Conservation (phyloP, 2,113 vertebrate genomes). For the Recurvirostra avosetta region DNA sequence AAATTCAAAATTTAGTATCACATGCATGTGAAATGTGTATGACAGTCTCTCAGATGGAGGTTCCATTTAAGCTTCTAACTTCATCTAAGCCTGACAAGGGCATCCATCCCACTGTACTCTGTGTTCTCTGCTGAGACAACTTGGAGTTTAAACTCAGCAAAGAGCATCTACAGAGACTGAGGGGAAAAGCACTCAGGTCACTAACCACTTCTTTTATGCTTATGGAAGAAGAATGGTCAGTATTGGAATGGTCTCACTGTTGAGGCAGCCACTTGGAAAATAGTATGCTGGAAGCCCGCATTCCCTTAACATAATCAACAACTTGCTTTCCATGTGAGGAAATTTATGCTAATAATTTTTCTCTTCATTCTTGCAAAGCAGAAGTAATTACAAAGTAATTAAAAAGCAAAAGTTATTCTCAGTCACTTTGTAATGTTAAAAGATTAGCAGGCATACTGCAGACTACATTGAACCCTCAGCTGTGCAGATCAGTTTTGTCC, state of each 20-base stretch:
- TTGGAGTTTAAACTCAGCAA: neutral
- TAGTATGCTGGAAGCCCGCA: neutral
- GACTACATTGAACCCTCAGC: neutral
- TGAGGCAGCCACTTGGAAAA: neutral
- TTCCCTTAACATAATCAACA: neutral
- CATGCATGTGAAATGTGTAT: neutral
- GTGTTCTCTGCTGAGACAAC: neutral
- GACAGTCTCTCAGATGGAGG: neutral
- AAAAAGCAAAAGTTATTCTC: neutral
- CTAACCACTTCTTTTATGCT: neutral
- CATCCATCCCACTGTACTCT: too few species aligned
- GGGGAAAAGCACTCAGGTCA: neutral
- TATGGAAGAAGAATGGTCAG: neutral
- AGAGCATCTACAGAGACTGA: neutral
- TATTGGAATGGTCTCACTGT: neutral
- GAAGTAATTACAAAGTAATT: neutral
- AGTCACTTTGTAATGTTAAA: neutral
- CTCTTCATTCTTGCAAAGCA: neutral
- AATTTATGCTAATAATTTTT: neutral
- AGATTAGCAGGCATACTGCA: neutral
- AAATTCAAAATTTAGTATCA: neutral
- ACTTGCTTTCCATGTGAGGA: neutral
- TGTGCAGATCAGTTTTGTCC: neutral
- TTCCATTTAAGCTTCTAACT: neutral
- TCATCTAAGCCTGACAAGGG: neutral